Evolutionary conservation across 2,888 invertebrate species (phyloP), one percentile per base, ranked within the genome.

Genomic region (Harmothoe impar): DNA sequence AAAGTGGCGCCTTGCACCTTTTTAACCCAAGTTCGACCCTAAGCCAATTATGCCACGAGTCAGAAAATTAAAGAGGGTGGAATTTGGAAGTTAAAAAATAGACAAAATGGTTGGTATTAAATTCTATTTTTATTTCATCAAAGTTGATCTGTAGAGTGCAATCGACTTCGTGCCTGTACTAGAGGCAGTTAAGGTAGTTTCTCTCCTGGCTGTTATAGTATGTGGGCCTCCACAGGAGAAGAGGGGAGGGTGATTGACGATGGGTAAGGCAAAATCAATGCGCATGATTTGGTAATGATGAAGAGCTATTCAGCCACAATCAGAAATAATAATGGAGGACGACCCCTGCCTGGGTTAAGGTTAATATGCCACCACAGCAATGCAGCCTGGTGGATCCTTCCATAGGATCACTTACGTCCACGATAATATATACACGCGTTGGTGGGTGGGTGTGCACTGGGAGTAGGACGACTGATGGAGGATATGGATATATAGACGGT

Each of bases 271-370:
- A n/a, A 15, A 62, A 62, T 62, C 62, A 62, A 62, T 62, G 62
- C 62, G 12, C 62, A 62, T 62, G 62, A 62, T 62, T 62, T 62
- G 62, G 62, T 62, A 62, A 62, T 62, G 62, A 62, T 72, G 25
- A 25, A 15, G 72, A 72, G 25, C 29, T 72, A 72, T 72, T 72
- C 29, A 72, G 72, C 15, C 72, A 29, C 72, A 72, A 72, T 72
- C 72, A 72, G 72, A 62, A 62, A 62, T 62, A 62, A 62, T 62
- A 62, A 62, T 62, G 15, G 62, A 62, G n/a, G 20, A 62, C 62
- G 62, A 29, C 72, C 72, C 72, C 15, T 72, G 72, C 15, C 25
- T 72, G 25, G 25, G 15, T 72, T 7, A 72, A 72, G 72, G 72
- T 72, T 72, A 72, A 72, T 72, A n/a, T n/a, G n/a, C n/a, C n/a